Base-by-base conservation (phyloP, 37 sponge, comb jelly and placozoan genomes). In the Tethya wilhelma region DNA sequence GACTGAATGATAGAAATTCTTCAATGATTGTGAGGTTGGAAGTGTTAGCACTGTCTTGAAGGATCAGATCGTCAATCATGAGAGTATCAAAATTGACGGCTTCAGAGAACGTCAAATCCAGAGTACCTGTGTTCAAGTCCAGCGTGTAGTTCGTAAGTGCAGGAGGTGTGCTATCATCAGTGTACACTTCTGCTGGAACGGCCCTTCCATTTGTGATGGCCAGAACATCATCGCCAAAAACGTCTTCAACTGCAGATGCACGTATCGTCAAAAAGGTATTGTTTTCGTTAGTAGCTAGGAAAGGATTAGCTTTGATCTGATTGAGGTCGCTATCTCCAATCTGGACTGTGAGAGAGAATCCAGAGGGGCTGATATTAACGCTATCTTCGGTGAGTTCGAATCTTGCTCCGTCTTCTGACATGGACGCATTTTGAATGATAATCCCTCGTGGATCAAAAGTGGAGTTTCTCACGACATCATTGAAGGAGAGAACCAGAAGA, bases 121-220 rank as follows among this genome's bases (percentile, higher is more conserved):
- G 0, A 0, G 43, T 37, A 20, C 90, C 95, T 2, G 59, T 66
- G 41, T 81, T 74, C 57, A 89, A 26, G 80, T 95, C 84, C 34
- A 95, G 87, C 37, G 77, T 73, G 68, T 80, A 95, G 64, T 76
- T 75, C n/a, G 49, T 41, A 28, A 95, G 69, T 19, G 46, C 4
- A 34, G 95, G 92, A 20, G 86, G 42, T n/a, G 85, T 91, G 22
- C 34, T 60, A 73, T 95, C 95, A 19, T 25, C 1, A 20, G 60
- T 46, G 39, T 85, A 85, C 31, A 30, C 40, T 4, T 42, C 64
- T 8, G 41, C 83, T 53, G 14, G 79, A 31, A 93, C 57, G 29
- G 79, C 91, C n/a, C 88, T 87, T 12, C 92, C 92, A 78, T 94
- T 88, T 19, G 91, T 91, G 22, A 93, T 65, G 11, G 90, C 91